A percentile compares a stretch with the other conserved stretches of the same genome.
Conservation (phyloP, 92 coral and sea anemone genomes). For the Desmophyllum pertusum region DNA sequence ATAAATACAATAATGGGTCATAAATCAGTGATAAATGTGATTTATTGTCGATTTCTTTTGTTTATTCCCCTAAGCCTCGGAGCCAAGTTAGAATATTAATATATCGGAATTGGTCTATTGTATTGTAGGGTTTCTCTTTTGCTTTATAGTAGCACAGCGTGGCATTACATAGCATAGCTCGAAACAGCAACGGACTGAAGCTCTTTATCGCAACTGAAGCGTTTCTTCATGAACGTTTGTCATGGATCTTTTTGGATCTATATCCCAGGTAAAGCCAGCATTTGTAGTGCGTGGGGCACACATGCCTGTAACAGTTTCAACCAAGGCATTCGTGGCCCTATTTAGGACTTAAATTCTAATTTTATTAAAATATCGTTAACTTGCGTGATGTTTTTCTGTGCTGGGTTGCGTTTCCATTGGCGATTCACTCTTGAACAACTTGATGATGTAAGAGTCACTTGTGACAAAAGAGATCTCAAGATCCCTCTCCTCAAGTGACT, state of each 20-base stretch:
- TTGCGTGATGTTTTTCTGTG: background rate
- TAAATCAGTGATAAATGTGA: no score
- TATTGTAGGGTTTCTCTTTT: background rate
- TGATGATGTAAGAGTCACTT: constrained; percentile 16
- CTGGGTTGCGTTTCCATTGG: background rate
- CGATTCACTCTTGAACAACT: background rate
- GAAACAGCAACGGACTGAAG: background rate
- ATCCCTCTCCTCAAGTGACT: background rate
- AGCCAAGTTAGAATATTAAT: no score
- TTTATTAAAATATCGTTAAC: background rate
- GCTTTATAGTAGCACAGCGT: background rate
- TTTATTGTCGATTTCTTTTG: no score
- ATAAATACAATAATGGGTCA: background rate
- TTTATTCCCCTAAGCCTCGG: no score
- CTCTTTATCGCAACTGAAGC: background rate
- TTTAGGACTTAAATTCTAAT: background rate
- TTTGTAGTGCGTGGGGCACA: background rate
- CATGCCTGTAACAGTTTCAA: background rate
- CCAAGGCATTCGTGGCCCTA: background rate
- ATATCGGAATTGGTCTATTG: background rate
- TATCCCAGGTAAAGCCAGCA: background rate
- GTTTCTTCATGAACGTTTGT: background rate
- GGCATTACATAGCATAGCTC: background rate
- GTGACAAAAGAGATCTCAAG: background rate
- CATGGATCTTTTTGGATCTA: background rate